Conservation (phyloP, 1,140 invertebrate species). For the Odontomachus brunneus region DNA sequence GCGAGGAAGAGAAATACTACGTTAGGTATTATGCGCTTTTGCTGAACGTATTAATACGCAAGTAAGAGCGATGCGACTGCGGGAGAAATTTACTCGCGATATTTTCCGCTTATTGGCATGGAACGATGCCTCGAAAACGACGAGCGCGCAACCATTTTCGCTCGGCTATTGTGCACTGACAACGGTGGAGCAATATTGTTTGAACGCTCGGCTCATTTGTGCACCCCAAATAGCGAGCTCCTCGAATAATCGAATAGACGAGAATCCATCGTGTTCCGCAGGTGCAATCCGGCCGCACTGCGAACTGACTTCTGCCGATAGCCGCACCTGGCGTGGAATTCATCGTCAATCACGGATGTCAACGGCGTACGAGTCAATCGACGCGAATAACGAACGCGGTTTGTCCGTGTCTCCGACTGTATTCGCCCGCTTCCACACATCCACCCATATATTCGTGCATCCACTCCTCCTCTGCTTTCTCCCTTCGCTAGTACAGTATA, state of each 20-base stretch:
- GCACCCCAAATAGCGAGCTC: neutral
- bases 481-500: no score
- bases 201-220: neutral
- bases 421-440: no score
- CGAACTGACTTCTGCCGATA: slow-evolving; percentile 37
- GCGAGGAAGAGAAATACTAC: no score
- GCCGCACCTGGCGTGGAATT: slow-evolving; percentile 45
- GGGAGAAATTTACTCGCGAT: no score
- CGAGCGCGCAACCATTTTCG: no score
- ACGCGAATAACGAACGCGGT: slow-evolving; percentile 45
- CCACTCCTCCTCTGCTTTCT: no score
- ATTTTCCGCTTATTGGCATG: no score
- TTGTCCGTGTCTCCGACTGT: neutral
- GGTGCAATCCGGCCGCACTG: slow-evolving; percentile 13
- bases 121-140: no score
- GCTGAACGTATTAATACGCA: no score
- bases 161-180: neutral
- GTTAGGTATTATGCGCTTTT: no score
- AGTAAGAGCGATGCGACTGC: no score
- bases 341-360: slow-evolving; percentile 36
- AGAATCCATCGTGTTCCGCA: neutral
- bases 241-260: neutral
- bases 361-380: slow-evolving; percentile 44
- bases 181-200: neutral
- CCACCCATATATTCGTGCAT: no score